phyloP scores from a whole-genome alignment of 2,797 vertebrate genomes.

The Acanthurus tractus region DNA sequence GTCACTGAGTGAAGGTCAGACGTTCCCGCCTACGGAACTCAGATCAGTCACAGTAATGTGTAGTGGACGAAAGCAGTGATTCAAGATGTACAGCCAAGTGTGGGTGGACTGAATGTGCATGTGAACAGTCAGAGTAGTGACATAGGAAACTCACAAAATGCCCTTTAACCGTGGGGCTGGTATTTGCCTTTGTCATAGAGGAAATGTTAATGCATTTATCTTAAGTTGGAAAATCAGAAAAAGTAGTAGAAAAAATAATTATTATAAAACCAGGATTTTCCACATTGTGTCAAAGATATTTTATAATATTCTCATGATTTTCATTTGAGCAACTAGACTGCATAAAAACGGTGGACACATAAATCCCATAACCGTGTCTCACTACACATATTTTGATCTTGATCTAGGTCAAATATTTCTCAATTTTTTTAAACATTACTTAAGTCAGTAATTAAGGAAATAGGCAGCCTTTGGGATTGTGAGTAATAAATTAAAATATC shows the following conservation, averaged over 20 bases:
- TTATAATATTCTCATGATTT: neutral
- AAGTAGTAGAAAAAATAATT: too few species aligned
- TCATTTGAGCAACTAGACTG: neutral
- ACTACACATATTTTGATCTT: neutral
- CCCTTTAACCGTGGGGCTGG: conserved; percentile 41
- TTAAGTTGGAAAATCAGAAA: too few species aligned
- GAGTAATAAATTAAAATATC: neutral
- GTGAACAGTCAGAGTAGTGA: conserved; percentile 44
- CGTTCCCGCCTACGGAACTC: conserved; percentile 60
- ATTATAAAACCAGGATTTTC: neutral
- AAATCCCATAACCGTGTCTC: neutral
- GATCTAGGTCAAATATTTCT: too few species aligned
- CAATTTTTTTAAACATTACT: too few species aligned
- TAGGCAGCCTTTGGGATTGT: neutral
- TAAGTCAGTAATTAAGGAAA: too few species aligned
- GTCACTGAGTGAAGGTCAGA: conserved; percentile 69
- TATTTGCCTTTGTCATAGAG: conserved; percentile 22
- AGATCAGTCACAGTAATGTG: conserved; percentile 63
- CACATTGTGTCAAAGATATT: neutral
- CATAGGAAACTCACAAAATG: conserved; percentile 37
- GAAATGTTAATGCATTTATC: neutral
- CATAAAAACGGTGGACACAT: neutral
- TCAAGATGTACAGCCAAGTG: conserved; percentile 59
- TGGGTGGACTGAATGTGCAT: conserved; percentile 43
- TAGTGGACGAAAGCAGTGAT: conserved; percentile 53